Conservation (phyloP, 1,140 invertebrate genomes). For the Nasonia giraulti region DNA sequence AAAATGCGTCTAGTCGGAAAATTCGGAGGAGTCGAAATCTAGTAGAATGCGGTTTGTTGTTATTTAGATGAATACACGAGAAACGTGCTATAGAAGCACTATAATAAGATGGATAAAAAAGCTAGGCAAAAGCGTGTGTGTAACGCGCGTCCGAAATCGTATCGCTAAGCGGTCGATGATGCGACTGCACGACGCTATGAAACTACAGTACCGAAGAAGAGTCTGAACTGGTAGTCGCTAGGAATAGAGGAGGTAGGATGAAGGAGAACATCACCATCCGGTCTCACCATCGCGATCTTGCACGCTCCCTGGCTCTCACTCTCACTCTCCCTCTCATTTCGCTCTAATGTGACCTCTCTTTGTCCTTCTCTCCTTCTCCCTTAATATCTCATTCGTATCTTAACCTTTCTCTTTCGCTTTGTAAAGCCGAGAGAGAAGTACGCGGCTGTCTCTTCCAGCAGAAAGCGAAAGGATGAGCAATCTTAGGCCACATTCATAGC, state of each 20-base stretch:
- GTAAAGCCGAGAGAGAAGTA: neutral
- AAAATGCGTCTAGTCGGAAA: neutral
- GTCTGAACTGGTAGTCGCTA: neutral
- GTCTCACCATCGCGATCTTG: constrained; percentile 28
- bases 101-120: neutral
- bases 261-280: constrained; percentile 46
- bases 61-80: neutral
- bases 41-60: too few relatives aligned
- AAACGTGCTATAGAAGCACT: neutral
- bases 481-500: neutral
- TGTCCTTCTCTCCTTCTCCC: constrained; percentile 44
- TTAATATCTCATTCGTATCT: constrained; percentile 44
- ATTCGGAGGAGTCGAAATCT: neutral
- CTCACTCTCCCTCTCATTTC: constrained; percentile 43
- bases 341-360: constrained; percentile 42
- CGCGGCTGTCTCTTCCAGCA: neutral
- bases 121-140: neutral
- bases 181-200: constrained; percentile 42
- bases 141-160: constrained; percentile 25
- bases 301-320: neutral
- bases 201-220: constrained; percentile 40
- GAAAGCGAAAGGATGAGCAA: constrained; percentile 49
- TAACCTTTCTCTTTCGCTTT: constrained; percentile 49
- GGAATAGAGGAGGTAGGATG: constrained; percentile 32
- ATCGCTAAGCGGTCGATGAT: constrained; percentile 36